These are phyloP conservation scores for Oscheius sp. DNA, from an alignment of 2,888 invertebrate species.

Conservation along the genomic window DNA sequence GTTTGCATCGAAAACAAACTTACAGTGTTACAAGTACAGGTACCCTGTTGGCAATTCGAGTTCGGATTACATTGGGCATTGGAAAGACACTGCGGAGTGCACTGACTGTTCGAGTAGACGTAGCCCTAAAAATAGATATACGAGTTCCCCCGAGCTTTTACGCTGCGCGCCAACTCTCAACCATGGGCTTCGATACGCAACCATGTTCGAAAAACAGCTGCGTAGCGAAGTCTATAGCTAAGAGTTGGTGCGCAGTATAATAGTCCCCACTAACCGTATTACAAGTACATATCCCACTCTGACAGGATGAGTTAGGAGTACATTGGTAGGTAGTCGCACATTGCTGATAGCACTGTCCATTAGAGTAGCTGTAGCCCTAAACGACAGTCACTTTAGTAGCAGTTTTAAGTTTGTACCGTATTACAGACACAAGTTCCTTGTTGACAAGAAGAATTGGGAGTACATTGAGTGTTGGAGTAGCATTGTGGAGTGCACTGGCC, in stretches of 20 bases:
- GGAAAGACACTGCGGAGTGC: conserved; percentile 13
- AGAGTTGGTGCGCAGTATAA: too few relatives aligned
- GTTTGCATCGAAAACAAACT: background rate
- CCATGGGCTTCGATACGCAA: too few relatives aligned
- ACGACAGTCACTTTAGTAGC: background rate
- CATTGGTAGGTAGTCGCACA: conserved; percentile 13
- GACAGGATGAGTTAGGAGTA: conserved; percentile 26
- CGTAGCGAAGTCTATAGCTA: too few relatives aligned
- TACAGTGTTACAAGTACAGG: conserved; percentile 28
- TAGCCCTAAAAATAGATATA: background rate
- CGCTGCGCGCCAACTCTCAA: too few relatives aligned
- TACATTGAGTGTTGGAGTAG: conserved; percentile 11
- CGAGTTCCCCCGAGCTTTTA: too few relatives aligned
- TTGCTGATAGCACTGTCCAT: conserved; percentile 29
- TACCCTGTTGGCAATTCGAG: conserved; percentile 25
- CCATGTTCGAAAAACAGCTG: too few relatives aligned
- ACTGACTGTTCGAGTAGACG: conserved; percentile 24
- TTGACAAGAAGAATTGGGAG: conserved; percentile 31
- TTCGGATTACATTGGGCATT: conserved; percentile 29
- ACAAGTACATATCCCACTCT: conserved; percentile 23
- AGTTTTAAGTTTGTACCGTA: background rate
- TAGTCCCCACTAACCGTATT: conserved; percentile 1
- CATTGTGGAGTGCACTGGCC: conserved; percentile 32
- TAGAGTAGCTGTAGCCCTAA: conserved; percentile 4
- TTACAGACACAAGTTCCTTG: conserved; percentile 25